A percentile compares a stretch with the other conserved stretches of the same genome.
phyloP scores from a whole-genome alignment of 2,888 invertebrate species.

The Caenorhabditis sinica region DNA sequence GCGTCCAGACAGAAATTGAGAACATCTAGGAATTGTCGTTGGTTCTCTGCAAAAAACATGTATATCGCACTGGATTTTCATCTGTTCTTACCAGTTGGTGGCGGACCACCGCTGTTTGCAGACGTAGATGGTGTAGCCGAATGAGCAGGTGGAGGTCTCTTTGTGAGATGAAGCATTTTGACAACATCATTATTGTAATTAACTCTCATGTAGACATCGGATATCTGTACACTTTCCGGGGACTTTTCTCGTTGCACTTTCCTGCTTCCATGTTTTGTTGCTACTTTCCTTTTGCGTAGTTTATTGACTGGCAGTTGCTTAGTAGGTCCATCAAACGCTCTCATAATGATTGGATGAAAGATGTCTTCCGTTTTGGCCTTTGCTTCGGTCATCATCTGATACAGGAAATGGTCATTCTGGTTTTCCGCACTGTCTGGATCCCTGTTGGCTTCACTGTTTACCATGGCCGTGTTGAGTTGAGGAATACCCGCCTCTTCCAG shows the following conservation, averaged over 20 bases:
- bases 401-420: too few species aligned
- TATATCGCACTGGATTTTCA: too few species aligned
- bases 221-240: neutral
- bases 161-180: neutral
- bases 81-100: neutral
- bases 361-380: too few species aligned
- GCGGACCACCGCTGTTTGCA: neutral
- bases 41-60: neutral
- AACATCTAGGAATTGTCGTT: neutral
- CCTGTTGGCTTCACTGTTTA: too few species aligned
- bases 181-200: neutral
- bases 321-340: neutral
- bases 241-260: neutral
- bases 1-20: conserved; percentile 1
- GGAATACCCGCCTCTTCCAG: neutral
- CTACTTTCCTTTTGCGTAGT: neutral
- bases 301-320: neutral
- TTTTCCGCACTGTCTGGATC: too few species aligned
- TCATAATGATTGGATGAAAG: neutral
- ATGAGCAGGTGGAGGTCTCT: neutral
- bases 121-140: neutral
- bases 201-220: neutral
- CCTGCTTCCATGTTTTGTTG: neutral
- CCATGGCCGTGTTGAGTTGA: too few species aligned
- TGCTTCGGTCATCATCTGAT: too few species aligned